Evolutionary conservation across 2,888 invertebrate species (phyloP).

Genomic region (Operophtera brumata): DNA sequence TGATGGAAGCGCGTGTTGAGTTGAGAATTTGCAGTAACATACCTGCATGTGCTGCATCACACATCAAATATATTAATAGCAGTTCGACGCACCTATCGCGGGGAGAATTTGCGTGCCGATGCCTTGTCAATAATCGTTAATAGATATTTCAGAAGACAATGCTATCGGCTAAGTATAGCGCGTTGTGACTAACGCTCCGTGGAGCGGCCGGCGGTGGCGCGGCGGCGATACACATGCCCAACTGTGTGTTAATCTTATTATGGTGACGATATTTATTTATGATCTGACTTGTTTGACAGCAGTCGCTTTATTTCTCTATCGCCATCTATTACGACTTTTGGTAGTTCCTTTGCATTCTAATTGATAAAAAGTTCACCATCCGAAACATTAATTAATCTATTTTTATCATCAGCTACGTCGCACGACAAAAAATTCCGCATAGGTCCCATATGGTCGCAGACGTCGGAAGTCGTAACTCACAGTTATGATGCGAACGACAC

Average conservation of each 20-base stretch:
- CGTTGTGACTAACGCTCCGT: conserved; percentile 73
- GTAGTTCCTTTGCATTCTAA: conserved; percentile 24
- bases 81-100: conserved; percentile 78
- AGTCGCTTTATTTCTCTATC: conserved; percentile 57
- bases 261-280: conserved; percentile 74
- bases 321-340: conserved; percentile 28
- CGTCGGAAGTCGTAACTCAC: conserved; percentile 80
- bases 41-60: conserved; percentile 57
- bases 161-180: conserved; percentile 77
- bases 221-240: conserved; percentile 57
- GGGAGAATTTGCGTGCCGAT: conserved; percentile 77
- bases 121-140: conserved; percentile 81
- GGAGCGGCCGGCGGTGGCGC: conserved; percentile 36
- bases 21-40: conserved; percentile 28
- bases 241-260: conserved; percentile 77
- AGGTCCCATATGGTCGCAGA: conserved; percentile 70
- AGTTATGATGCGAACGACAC: conserved; percentile 80
- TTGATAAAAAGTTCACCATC: conserved; percentile 30
- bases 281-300: conserved; percentile 68
- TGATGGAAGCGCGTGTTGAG: conserved; percentile 15
- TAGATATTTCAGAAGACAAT: conserved; percentile 81
- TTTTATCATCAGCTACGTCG: conserved; percentile 48
- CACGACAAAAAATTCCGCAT: conserved; percentile 70
- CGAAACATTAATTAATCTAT: conserved; percentile 46
- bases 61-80: conserved; percentile 77